A percentile compares a stretch with the other conserved stretches of the same genome.
Evolutionary conservation across 2,113 vertebrate genomes (phyloP).

Genomic region (Fregetta grallaria): DNA sequence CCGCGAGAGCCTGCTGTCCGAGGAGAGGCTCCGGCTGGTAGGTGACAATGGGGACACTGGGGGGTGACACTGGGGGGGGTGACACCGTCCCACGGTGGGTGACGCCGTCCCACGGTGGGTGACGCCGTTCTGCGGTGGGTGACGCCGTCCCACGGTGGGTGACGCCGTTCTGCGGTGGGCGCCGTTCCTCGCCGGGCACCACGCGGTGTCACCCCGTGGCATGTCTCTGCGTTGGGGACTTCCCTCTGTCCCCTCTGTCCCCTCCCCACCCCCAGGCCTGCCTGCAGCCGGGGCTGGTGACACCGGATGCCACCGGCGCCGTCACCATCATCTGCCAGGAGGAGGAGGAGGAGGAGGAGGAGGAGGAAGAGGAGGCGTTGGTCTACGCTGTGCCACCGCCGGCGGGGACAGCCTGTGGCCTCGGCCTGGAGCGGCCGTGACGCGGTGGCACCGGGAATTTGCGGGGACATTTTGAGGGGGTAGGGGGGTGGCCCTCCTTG

Average conservation of each 20-base stretch:
- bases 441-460: no score
- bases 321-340: constrained; percentile 77
- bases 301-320: constrained; percentile 35
- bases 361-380: background rate
- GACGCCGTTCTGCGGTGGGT: no score
- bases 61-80: no score
- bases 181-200: no score
- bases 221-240: background rate
- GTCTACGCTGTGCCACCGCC: constrained; percentile 53
- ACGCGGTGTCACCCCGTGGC: no score
- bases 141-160: no score
- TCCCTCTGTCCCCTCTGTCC: no score
- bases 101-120: no score
- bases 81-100: no score
- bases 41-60: background rate
- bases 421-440: background rate
- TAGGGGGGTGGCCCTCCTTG: no score
- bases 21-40: constrained; percentile 44
- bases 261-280: constrained; percentile 55
- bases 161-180: no score
- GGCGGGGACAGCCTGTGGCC: background rate
- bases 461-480: no score
- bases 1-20: constrained; percentile 68
- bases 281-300: constrained; percentile 38
- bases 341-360: constrained; percentile 22